phyloP scores from a whole-genome alignment of 2,888 invertebrate genomes.

The Thecophora atra region DNA sequence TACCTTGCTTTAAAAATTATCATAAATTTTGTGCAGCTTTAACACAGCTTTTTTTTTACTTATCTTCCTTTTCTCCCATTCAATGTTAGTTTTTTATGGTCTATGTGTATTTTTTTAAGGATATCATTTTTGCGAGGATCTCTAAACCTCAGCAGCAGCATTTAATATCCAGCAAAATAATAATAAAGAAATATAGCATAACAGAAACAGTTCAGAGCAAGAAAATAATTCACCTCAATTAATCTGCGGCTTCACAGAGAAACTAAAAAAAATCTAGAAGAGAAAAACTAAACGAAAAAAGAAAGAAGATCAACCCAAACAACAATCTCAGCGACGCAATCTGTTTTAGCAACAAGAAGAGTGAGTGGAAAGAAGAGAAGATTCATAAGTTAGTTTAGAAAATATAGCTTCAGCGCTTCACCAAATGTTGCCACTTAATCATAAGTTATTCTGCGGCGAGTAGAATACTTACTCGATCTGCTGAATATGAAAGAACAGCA shows the following conservation, averaged over 20 bases:
- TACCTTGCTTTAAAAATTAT: too few species aligned
- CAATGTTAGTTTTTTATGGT: too few species aligned
- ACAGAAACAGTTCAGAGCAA: not conserved
- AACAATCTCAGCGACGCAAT: not conserved
- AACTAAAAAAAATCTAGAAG: not conserved
- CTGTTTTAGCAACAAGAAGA: not conserved
- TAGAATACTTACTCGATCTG: not conserved
- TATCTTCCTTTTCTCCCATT: too few species aligned
- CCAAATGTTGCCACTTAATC: slow-evolving; percentile 13
- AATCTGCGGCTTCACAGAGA: not conserved
- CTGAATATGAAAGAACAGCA: not conserved
- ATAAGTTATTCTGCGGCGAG: slow-evolving; percentile 1
- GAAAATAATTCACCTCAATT: not conserved
- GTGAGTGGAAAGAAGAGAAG: not conserved
- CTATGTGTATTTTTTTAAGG: too few species aligned
- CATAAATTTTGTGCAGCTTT: too few species aligned
- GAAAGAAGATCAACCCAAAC: slow-evolving; percentile 6
- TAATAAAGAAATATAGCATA: too few species aligned
- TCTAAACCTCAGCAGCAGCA: not conserved
- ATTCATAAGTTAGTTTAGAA: slow-evolving; percentile 2
- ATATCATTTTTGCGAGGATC: too few species aligned
- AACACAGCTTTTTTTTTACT: too few species aligned
- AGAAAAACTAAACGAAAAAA: not conserved
- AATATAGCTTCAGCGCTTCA: not conserved
- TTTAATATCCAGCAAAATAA: not conserved